A percentile compares a stretch with the other conserved stretches of the same genome.
These are phyloP conservation scores for Leuciscus waleckii DNA, from an alignment of 2,797 vertebrate species.

Conservation along the genomic window DNA sequence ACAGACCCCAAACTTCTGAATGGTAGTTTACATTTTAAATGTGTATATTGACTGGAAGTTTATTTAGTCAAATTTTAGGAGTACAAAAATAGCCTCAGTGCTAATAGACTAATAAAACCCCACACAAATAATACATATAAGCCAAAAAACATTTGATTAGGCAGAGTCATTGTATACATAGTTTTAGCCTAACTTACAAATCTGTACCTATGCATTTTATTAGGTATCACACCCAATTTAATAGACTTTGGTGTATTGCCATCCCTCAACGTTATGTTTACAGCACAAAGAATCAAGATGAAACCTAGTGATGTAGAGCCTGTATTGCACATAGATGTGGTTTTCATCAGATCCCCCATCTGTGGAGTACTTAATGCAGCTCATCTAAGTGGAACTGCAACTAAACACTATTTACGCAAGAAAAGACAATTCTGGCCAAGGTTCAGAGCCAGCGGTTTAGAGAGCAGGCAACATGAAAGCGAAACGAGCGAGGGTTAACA, in stretches of 20 bases:
- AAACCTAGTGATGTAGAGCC: constrained; percentile 3
- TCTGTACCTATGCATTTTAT: background rate
- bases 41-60: background rate
- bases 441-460: constrained; percentile 47
- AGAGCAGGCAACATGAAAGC: constrained; percentile 57
- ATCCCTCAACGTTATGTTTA: background rate
- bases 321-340: constrained; percentile 26
- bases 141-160: background rate
- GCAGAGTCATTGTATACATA: background rate
- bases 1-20: background rate
- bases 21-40: background rate
- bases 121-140: background rate
- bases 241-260: background rate
- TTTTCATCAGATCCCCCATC: constrained; percentile 37
- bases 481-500: constrained; percentile 64
- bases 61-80: background rate
- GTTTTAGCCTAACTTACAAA: background rate
- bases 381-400: constrained; percentile 15
- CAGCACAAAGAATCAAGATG: constrained; percentile 7
- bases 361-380: constrained; percentile 36
- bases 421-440: constrained; percentile 42
- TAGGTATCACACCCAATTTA: background rate
- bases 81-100: background rate
- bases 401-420: constrained; percentile 44
- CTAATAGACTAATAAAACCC: background rate